These are phyloP conservation scores for Esperia sulphurella DNA, from an alignment of 2,888 invertebrate genomes.

Conservation along the genomic window DNA sequence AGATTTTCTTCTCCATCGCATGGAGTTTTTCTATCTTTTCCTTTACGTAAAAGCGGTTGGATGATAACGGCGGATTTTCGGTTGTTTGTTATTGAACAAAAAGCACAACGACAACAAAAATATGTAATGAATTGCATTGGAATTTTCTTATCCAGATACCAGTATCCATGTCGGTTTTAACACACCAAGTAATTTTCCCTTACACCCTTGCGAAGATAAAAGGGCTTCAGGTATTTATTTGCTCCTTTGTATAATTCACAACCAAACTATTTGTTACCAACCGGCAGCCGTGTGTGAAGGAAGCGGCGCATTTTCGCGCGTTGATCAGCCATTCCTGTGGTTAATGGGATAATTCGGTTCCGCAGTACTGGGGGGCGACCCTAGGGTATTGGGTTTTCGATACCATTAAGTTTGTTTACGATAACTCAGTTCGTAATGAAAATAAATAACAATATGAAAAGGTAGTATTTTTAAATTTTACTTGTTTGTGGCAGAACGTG, in stretches of 20 bases:
- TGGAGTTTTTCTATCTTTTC: too few relatives aligned
- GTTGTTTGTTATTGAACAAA: too few relatives aligned
- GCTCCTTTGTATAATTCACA: background rate
- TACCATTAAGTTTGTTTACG: constrained; percentile 20
- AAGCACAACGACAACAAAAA: too few relatives aligned
- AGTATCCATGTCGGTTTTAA: background rate
- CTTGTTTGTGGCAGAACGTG: too few relatives aligned
- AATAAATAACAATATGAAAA: background rate
- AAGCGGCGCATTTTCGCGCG: constrained; percentile 65
- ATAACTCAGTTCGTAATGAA: background rate
- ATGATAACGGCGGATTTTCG: too few relatives aligned
- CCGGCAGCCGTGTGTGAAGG: constrained; percentile 60
- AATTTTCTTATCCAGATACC: too few relatives aligned
- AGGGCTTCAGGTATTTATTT: background rate
- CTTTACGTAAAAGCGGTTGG: too few relatives aligned
- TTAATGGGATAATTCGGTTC: constrained; percentile 68
- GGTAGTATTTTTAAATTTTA: too few relatives aligned
- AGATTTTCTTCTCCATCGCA: too few relatives aligned
- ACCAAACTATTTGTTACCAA: constrained; percentile 16
- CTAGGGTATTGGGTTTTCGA: constrained; percentile 54
- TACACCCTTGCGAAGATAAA: too few relatives aligned
- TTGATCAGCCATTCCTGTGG: constrained; percentile 64
- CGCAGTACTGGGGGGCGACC: constrained; percentile 58
- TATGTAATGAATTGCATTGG: too few relatives aligned
- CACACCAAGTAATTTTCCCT: background rate